Evolutionary conservation across 1,140 invertebrate genomes (phyloP).

Genomic region (Macrosteles quadrilineatus): DNA sequence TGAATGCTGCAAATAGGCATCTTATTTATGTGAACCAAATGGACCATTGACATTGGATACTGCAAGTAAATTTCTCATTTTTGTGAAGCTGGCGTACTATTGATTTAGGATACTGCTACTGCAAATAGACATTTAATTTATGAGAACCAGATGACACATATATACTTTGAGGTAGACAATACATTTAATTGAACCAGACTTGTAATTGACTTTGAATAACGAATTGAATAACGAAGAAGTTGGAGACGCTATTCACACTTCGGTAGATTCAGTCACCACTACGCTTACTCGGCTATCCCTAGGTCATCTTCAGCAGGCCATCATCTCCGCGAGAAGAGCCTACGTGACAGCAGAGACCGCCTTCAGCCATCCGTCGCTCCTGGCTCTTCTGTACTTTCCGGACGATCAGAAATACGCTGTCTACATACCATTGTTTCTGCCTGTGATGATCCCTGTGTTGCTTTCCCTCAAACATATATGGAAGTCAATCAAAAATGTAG

Average conservation of each 20-base stretch:
- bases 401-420: conserved; percentile 99
- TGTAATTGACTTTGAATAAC: no score
- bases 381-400: conserved; percentile 94
- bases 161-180: no score
- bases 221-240: conserved; percentile 90
- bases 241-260: conserved; percentile 70
- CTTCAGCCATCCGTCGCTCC: conserved; percentile 92
- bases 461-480: conserved; percentile 72
- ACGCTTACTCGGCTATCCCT: conserved; percentile 57
- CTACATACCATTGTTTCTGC: conserved; percentile 95
- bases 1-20: no score
- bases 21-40: no score
- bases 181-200: no score
- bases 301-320: conserved; percentile 62
- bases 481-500: conserved; percentile 46
- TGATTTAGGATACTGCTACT: no score
- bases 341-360: conserved; percentile 79
- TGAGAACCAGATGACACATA: no score
- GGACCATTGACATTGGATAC: no score
- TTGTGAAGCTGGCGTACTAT: no score
- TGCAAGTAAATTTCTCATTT: no score
- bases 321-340: conserved; percentile 64
- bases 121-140: no score
- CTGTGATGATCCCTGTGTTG: conserved; percentile 91
- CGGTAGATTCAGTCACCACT: conserved; percentile 62